A percentile compares a stretch with the other conserved stretches of the same genome.
Conservation (phyloP, 2,888 invertebrate species). For the Adela reaumurella region DNA sequence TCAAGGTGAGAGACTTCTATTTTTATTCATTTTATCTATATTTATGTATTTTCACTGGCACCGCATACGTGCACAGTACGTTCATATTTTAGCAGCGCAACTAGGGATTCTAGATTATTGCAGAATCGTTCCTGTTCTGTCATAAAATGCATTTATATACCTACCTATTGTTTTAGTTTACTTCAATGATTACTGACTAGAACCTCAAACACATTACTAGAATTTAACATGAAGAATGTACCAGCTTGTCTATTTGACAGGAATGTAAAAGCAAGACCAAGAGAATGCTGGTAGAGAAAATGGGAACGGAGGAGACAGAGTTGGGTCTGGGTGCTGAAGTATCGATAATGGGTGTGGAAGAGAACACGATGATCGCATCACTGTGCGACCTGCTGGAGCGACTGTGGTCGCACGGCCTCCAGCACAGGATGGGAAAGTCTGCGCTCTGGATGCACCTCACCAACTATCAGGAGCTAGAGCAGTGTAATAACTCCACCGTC, state of each 20-base stretch:
- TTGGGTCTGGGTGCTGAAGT: constrained; percentile 84
- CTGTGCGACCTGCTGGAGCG: constrained; percentile 95
- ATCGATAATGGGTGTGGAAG: constrained; percentile 75
- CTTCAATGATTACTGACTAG: too few relatives aligned
- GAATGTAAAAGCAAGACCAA: constrained; percentile 95
- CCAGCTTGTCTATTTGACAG: constrained; percentile 30
- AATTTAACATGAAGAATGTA: too few relatives aligned
- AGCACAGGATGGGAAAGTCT: constrained; percentile 94
- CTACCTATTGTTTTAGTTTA: too few relatives aligned
- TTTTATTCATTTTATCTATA: too few relatives aligned
- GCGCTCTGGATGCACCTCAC: constrained; percentile 95
- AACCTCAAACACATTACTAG: too few relatives aligned
- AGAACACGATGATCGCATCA: constrained; percentile 96
- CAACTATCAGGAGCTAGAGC: constrained; percentile 83
- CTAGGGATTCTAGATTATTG: too few relatives aligned
- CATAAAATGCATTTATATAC: too few relatives aligned
- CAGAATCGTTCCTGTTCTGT: too few relatives aligned
- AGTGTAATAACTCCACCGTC: constrained; percentile 53
- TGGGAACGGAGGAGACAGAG: constrained; percentile 95
- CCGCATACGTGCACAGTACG: too few relatives aligned
- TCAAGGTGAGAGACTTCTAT: constrained; percentile 73
- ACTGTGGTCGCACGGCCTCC: constrained; percentile 96
- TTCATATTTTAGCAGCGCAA: too few relatives aligned
- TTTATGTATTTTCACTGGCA: too few relatives aligned
- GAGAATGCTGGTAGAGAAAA: constrained; percentile 97